These are phyloP conservation scores for Epinotia bilunana DNA, from an alignment of 2,888 invertebrate genomes.

Conservation along the genomic window DNA sequence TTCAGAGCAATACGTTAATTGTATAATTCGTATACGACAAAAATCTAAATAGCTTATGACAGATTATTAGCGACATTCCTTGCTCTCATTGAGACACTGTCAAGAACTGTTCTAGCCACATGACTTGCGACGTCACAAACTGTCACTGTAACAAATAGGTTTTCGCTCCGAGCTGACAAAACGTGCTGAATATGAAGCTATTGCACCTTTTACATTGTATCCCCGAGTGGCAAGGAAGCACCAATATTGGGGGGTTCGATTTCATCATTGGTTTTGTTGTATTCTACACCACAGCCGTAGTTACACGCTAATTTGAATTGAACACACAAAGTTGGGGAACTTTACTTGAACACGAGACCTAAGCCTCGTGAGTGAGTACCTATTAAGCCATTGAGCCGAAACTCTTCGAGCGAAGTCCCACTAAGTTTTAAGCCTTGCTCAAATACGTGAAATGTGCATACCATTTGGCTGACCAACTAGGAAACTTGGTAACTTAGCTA, in stretches of 20 bases:
- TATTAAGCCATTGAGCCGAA: constrained; percentile 14
- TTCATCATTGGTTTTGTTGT: not conserved
- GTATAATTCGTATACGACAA: no score
- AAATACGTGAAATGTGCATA: not conserved
- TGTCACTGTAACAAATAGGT: not conserved
- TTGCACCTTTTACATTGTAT: not conserved
- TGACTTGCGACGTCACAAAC: not conserved
- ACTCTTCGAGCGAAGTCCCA: not conserved
- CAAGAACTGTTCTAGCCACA: not conserved
- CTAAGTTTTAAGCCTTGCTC: constrained; percentile 17
- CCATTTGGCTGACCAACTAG: constrained; percentile 8
- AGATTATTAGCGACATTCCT: no score
- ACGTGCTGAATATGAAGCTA: not conserved
- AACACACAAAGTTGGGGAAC: constrained; percentile 17
- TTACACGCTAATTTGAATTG: constrained; percentile 21
- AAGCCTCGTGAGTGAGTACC: constrained; percentile 10
- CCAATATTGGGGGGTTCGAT: not conserved
- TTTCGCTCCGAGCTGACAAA: not conserved
- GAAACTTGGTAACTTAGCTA: not conserved
- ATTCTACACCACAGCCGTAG: not conserved
- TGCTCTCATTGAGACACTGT: not conserved
- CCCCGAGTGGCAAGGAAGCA: not conserved
- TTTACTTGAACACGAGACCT: constrained; percentile 12
- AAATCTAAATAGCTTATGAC: no score
- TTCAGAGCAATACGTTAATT: no score